A percentile compares a stretch with the other conserved stretches of the same genome.
Conservation (phyloP, 2,113 vertebrate species). For the Empidonax traillii region DNA sequence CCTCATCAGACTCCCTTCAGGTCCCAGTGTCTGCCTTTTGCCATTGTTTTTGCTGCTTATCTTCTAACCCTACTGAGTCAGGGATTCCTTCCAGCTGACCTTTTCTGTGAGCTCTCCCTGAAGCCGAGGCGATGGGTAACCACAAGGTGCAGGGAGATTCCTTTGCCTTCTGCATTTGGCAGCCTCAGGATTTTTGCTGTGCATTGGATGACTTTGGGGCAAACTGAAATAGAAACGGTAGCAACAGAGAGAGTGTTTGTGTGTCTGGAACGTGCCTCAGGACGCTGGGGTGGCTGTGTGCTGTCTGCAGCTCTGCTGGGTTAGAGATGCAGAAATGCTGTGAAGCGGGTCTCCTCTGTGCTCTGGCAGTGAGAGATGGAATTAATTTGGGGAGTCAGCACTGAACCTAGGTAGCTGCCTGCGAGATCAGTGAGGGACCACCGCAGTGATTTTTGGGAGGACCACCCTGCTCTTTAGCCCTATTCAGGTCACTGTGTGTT, state of each 20-base stretch:
- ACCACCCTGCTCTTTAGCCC: not conserved
- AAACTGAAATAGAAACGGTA: not conserved
- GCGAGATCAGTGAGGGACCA: accelerated
- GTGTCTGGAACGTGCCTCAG: accelerated
- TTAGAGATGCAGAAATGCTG: not conserved
- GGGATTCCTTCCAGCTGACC: not conserved
- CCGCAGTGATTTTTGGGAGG: not conserved
- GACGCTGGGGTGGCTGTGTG: not conserved
- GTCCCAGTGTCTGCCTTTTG: not conserved
- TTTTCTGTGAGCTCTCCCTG: not conserved
- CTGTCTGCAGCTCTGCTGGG: not conserved
- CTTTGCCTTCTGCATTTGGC: not conserved
- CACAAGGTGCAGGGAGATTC: not conserved
- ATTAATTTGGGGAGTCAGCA: not conserved
- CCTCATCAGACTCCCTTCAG: not conserved
- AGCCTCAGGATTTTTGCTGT: not conserved
- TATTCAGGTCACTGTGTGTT: accelerated
- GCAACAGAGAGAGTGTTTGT: not conserved
- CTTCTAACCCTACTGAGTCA: not conserved
- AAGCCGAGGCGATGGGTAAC: not conserved
- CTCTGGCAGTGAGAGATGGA: not conserved
- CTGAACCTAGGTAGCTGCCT: not conserved
- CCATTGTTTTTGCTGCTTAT: not conserved
- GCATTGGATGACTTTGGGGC: not conserved
- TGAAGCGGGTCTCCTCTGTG: not conserved